These are phyloP conservation scores for Casuarius casuarius DNA, from an alignment of 2,113 vertebrate species.

Conservation along the genomic window DNA sequence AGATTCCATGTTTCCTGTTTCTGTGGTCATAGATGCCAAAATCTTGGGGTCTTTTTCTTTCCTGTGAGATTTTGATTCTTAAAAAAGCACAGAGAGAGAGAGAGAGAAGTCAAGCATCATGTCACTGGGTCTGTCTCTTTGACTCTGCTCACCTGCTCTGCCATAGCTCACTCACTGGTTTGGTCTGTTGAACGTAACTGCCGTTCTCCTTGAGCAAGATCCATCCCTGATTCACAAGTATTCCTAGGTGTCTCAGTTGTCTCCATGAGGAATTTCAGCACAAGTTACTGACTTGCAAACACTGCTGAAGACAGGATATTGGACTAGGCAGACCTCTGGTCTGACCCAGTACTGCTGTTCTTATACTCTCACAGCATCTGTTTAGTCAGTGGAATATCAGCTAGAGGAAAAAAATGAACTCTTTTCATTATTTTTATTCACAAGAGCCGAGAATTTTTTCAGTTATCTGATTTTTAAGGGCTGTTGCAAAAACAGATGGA, in stretches of 20 bases:
- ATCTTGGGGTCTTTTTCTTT: not conserved
- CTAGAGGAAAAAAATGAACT: not conserved
- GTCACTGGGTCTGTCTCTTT: not conserved
- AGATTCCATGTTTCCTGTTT: fast-evolving
- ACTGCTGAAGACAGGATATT: not conserved
- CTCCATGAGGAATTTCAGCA: not conserved
- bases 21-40: not conserved
- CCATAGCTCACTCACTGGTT: not conserved
- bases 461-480: not conserved
- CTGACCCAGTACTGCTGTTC: not conserved
- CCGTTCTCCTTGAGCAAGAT: not conserved
- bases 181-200: not conserved
- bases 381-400: not conserved
- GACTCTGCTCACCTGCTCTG: not conserved
- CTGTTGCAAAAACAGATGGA: conserved; percentile 48
- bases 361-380: not conserved
- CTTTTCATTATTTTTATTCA: not conserved
- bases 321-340: not conserved
- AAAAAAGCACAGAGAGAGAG: not conserved
- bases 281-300: not conserved
- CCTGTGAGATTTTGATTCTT: not conserved
- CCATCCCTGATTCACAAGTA: not conserved
- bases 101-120: fast-evolving
- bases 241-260: not conserved
- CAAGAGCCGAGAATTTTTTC: not conserved